phyloP scores from a whole-genome alignment of 2,797 vertebrate genomes.

The Rhadinocentrus ornatus region DNA sequence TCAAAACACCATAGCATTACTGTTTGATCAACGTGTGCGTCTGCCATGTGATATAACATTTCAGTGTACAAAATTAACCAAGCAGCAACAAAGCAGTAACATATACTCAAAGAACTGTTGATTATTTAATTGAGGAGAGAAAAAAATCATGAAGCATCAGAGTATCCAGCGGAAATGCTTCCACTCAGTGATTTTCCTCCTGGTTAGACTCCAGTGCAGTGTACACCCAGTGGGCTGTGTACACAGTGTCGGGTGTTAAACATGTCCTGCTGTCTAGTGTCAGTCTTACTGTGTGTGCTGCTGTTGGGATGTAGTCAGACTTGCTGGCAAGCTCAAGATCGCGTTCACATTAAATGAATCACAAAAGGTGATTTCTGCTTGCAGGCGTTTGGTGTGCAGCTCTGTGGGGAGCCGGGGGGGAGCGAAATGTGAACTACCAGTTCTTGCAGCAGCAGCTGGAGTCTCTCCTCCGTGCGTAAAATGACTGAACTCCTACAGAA shows the following conservation, averaged over 20 bases:
- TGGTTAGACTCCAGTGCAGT: constrained; percentile 62
- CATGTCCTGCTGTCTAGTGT: constrained; percentile 71
- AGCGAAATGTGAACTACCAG: constrained; percentile 71
- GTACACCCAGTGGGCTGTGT: constrained; percentile 65
- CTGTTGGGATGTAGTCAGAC: constrained; percentile 63
- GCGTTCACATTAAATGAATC: constrained; percentile 71
- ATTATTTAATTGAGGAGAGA: constrained; percentile 61
- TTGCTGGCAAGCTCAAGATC: constrained; percentile 69
- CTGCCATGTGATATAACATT: constrained; percentile 37
- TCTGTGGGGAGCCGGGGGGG: constrained; percentile 40
- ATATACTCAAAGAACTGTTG: constrained; percentile 44
- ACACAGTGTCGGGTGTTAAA: constrained; percentile 75
- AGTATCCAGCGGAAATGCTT: constrained; percentile 62
- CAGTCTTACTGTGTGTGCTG: constrained; percentile 67
- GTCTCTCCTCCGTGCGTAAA: constrained; percentile 87
- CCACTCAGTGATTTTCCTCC: constrained; percentile 70
- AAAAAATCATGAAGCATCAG: constrained; percentile 48
- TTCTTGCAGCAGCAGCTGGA: constrained; percentile 84
- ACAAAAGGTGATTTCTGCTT: constrained; percentile 76
- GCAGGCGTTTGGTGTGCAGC: constrained; percentile 51
- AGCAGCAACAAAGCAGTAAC: constrained; percentile 57
- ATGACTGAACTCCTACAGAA: constrained; percentile 85
- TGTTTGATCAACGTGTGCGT: constrained; percentile 48
- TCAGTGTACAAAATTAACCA: constrained; percentile 42
- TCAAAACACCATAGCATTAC: constrained; percentile 64